Conservation (phyloP, 1,140 invertebrate species). For the Drosophila arawakana region DNA sequence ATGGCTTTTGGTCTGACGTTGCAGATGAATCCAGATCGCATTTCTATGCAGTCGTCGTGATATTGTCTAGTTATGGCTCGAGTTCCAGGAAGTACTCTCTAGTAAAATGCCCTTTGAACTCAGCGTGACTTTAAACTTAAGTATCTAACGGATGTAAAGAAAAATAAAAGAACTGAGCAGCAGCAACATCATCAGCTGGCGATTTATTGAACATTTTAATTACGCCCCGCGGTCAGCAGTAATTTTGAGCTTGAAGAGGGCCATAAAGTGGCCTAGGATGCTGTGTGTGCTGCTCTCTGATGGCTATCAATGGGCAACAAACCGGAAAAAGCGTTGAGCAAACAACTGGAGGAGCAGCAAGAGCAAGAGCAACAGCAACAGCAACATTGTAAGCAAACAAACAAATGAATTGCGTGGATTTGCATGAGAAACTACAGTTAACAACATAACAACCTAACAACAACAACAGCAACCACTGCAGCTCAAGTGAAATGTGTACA, state of each 20-base stretch:
- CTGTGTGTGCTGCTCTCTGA: conserved; percentile 35
- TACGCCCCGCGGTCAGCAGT: conserved; percentile 66
- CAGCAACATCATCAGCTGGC: conserved; percentile 19
- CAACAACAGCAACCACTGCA: conserved; percentile 15
- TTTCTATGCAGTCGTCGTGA: conserved; percentile 8
- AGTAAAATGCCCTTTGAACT: conserved; percentile 23
- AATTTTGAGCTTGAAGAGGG: conserved; percentile 16
- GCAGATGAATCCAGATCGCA: conserved; percentile 10
- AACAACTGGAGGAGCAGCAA: conserved; percentile 34
- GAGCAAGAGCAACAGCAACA: conserved; percentile 13
- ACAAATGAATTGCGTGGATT: conserved; percentile 62
- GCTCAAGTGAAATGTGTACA: conserved; percentile 65
- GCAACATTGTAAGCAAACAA: conserved; percentile 54
- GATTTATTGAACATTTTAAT: conserved; percentile 79
- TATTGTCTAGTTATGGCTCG: conserved; percentile 10
- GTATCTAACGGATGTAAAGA: conserved; percentile 13
- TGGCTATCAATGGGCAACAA: conserved; percentile 70
- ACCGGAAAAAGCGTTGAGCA: conserved; percentile 65
- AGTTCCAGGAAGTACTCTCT: conserved; percentile 8
- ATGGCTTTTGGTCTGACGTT: background rate
- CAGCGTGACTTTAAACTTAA: conserved; percentile 4
- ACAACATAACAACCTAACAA: conserved; percentile 41
- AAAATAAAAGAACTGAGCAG: background rate
- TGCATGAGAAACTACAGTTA: conserved; percentile 76
- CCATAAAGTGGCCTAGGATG: conserved; percentile 27